Evolutionary conservation across 2,888 invertebrate genomes (phyloP).

Genomic region (Callimorpha dominula): DNA sequence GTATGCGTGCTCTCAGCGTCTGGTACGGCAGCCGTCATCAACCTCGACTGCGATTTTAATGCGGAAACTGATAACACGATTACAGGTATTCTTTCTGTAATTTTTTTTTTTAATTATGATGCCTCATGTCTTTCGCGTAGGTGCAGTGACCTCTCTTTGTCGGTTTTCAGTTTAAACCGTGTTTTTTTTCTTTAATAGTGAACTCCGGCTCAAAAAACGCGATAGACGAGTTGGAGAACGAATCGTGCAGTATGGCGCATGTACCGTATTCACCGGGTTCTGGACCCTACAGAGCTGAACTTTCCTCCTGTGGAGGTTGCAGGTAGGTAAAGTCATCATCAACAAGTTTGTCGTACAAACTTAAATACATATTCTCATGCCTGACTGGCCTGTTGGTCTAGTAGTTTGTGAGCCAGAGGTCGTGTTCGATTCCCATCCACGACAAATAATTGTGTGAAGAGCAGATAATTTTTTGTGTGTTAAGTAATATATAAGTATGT

Average conservation of each 20-base stretch:
- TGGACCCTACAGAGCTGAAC: constrained; percentile 75
- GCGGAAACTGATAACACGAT: constrained; percentile 62
- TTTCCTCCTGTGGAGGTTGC: constrained; percentile 73
- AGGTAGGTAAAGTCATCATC: constrained; percentile 56
- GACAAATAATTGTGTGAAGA: too few species aligned
- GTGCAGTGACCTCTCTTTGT: too few species aligned
- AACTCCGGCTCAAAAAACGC: constrained; percentile 52
- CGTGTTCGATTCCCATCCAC: too few species aligned
- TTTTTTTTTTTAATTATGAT: too few species aligned
- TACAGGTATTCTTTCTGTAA: constrained; percentile 51
- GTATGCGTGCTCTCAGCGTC: constrained; percentile 97
- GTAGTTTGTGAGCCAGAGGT: too few species aligned
- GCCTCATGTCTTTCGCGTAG: too few species aligned
- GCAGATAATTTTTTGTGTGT: too few species aligned
- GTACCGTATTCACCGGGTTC: constrained; percentile 90
- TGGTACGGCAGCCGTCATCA: constrained; percentile 96
- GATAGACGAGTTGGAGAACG: constrained; percentile 60
- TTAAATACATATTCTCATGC: too few species aligned
- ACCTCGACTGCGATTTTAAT: constrained; percentile 77
- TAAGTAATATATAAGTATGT: too few species aligned
- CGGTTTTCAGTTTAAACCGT: background rate
- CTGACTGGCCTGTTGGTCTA: too few species aligned
- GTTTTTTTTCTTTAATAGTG: constrained; percentile 45
- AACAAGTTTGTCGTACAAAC: too few species aligned
- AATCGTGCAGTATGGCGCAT: constrained; percentile 85